These are phyloP conservation scores for Xanthorhoe spadicearia DNA, from an alignment of 2,888 invertebrate species.

Conservation along the genomic window DNA sequence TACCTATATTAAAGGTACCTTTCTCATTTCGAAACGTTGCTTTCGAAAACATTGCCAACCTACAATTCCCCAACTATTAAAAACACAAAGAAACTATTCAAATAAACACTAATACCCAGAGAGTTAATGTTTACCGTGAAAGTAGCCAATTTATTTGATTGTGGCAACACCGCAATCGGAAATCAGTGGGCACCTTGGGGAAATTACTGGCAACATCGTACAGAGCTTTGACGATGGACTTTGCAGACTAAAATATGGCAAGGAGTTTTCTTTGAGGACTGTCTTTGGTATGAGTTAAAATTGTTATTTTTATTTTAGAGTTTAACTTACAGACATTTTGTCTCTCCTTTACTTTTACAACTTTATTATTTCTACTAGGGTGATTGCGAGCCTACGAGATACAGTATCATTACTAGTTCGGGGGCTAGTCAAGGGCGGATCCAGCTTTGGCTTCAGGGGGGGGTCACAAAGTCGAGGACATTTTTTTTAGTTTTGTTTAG, in stretches of 20 bases:
- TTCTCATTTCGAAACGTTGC: not conserved
- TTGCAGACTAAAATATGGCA: slow-evolving; percentile 21
- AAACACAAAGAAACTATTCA: slow-evolving; percentile 33
- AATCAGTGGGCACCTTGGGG: slow-evolving; percentile 65
- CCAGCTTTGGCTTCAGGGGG: too few relatives aligned
- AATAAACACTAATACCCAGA: slow-evolving; percentile 39
- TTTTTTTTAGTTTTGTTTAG: too few relatives aligned
- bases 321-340: too few relatives aligned
- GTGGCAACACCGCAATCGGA: slow-evolving; percentile 61
- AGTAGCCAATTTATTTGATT: slow-evolving; percentile 64
- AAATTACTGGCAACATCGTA: slow-evolving; percentile 62
- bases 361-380: too few relatives aligned
- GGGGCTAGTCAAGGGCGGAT: too few relatives aligned
- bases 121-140: slow-evolving; percentile 55
- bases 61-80: slow-evolving; percentile 10
- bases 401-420: too few relatives aligned
- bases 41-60: not conserved
- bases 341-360: too few relatives aligned
- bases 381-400: too few relatives aligned
- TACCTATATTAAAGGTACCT: too few relatives aligned
- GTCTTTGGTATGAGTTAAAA: not conserved
- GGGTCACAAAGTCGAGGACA: too few relatives aligned
- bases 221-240: slow-evolving; percentile 35
- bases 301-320: too few relatives aligned
- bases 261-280: slow-evolving; percentile 12